These are phyloP conservation scores for Zingel zingel DNA, from an alignment of 2,113 vertebrate genomes.

Conservation along the genomic window DNA sequence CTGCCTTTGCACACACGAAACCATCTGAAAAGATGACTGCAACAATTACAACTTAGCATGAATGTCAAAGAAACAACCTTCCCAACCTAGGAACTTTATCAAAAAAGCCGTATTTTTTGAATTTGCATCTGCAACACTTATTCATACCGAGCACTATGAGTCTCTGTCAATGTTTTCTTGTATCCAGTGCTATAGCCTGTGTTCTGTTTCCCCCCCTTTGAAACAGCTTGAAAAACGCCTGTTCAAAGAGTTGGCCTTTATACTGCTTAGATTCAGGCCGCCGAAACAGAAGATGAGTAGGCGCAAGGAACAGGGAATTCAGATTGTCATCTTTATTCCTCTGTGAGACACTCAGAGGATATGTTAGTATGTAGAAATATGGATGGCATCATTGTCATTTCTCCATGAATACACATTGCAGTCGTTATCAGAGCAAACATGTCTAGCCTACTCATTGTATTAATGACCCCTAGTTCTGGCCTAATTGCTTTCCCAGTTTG, in stretches of 20 bases:
- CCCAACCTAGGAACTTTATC: background rate
- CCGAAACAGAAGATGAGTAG: slow-evolving; percentile 46
- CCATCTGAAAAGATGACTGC: background rate
- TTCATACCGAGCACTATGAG: background rate
- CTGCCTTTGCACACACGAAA: background rate
- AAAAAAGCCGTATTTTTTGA: background rate
- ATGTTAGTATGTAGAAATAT: slow-evolving; percentile 27
- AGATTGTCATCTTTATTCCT: slow-evolving; percentile 21
- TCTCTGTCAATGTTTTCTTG: background rate
- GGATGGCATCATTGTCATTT: slow-evolving; percentile 43
- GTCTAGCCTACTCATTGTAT: slow-evolving; percentile 49
- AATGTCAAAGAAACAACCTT: background rate
- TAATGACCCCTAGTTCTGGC: slow-evolving; percentile 70
- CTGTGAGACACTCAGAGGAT: slow-evolving; percentile 23
- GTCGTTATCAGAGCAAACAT: slow-evolving; percentile 51
- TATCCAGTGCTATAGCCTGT: background rate
- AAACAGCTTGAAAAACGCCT: slow-evolving; percentile 7
- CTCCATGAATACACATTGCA: slow-evolving; percentile 40
- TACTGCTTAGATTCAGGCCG: slow-evolving; percentile 1
- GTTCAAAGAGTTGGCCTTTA: background rate
- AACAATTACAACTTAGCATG: background rate
- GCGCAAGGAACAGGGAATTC: slow-evolving; percentile 6
- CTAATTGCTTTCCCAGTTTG: slow-evolving; percentile 78
- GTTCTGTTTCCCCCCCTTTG: background rate
- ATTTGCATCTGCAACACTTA: background rate